Conservation (phyloP, 2,113 vertebrate genomes). For the Planiliza haematocheilus region DNA sequence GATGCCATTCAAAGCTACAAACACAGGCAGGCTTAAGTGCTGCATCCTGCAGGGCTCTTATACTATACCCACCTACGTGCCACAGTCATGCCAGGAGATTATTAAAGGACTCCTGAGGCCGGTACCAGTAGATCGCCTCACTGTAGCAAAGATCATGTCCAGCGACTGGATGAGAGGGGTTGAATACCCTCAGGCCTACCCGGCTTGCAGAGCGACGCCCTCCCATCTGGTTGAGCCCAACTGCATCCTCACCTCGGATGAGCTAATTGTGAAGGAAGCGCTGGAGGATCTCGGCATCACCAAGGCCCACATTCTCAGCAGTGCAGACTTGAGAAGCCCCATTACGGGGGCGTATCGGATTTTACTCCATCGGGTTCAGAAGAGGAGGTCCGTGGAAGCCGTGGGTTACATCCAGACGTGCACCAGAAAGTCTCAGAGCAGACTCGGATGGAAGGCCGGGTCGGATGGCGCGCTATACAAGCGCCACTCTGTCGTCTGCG, state of each 20-base stretch:
- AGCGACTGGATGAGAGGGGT: slow-evolving; percentile 77
- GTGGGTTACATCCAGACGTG: slow-evolving; percentile 40
- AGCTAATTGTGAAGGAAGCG: slow-evolving; percentile 67
- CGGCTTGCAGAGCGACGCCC: slow-evolving; percentile 49
- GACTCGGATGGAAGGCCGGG: slow-evolving; percentile 42
- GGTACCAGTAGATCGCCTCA: slow-evolving; percentile 69
- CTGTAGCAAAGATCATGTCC: slow-evolving; percentile 61
- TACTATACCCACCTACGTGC: slow-evolving; percentile 71
- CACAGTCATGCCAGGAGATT: slow-evolving; percentile 68
- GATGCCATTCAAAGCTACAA: slow-evolving; percentile 79
- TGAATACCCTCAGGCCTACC: slow-evolving; percentile 66
- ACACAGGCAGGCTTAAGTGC: slow-evolving; percentile 64
- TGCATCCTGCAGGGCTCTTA: slow-evolving; percentile 81
- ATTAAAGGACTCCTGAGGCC: slow-evolving; percentile 76
- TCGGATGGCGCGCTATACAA: slow-evolving; percentile 40
- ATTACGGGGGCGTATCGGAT: slow-evolving; percentile 80
- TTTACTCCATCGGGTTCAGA: slow-evolving; percentile 78
- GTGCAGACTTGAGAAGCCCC: slow-evolving; percentile 66
- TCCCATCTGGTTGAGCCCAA: slow-evolving; percentile 61
- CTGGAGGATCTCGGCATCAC: slow-evolving; percentile 78
- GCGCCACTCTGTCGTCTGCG: slow-evolving; percentile 69
- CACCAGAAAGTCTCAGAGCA: slow-evolving; percentile 36
- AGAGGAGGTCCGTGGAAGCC: slow-evolving; percentile 61
- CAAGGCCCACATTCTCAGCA: slow-evolving; percentile 70
- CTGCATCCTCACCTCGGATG: slow-evolving; percentile 61